A percentile compares a stretch with the other conserved stretches of the same genome.
Conservation (phyloP, 2,888 invertebrate genomes). For the Lasioglossum lativentre region DNA sequence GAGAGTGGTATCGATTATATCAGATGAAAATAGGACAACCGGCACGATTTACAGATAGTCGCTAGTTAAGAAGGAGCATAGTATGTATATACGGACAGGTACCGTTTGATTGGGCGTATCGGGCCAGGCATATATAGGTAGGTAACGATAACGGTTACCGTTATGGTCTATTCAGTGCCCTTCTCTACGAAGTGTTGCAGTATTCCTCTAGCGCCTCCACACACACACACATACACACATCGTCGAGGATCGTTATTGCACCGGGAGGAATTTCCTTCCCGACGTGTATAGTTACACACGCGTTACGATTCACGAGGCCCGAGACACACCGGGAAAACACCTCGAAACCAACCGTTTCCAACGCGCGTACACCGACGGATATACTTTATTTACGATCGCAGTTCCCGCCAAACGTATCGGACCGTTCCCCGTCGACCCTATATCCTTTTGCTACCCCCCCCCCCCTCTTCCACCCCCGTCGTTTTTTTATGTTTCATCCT, state of each 20-base stretch:
- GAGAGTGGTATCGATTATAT: slow-evolving; percentile 20
- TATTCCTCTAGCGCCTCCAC: slow-evolving; percentile 54
- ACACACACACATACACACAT: neutral
- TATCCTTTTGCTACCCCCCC: neutral
- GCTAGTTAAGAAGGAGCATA: slow-evolving; percentile 7
- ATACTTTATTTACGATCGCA: slow-evolving; percentile 41
- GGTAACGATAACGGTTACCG: slow-evolving; percentile 79
- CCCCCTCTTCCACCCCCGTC: too few relatives aligned
- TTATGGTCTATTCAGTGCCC: slow-evolving; percentile 74
- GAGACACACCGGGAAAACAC: neutral
- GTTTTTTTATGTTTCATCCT: neutral
- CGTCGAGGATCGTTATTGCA: slow-evolving; percentile 65
- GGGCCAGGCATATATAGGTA: slow-evolving; percentile 54
- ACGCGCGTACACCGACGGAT: neutral
- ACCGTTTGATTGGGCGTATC: slow-evolving; percentile 76
- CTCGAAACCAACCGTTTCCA: neutral
- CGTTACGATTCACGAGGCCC: slow-evolving; percentile 6
- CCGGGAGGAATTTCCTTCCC: slow-evolving; percentile 63
- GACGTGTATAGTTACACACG: slow-evolving; percentile 41
- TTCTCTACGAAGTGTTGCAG: slow-evolving; percentile 65
- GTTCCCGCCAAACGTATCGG: slow-evolving; percentile 20
- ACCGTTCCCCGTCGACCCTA: neutral
- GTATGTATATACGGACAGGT: slow-evolving; percentile 33
- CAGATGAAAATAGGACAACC: slow-evolving; percentile 7
- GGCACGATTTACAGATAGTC: slow-evolving; percentile 5